phyloP scores from a whole-genome alignment of 2,888 invertebrate species.

The Parthenolecanium corni region DNA sequence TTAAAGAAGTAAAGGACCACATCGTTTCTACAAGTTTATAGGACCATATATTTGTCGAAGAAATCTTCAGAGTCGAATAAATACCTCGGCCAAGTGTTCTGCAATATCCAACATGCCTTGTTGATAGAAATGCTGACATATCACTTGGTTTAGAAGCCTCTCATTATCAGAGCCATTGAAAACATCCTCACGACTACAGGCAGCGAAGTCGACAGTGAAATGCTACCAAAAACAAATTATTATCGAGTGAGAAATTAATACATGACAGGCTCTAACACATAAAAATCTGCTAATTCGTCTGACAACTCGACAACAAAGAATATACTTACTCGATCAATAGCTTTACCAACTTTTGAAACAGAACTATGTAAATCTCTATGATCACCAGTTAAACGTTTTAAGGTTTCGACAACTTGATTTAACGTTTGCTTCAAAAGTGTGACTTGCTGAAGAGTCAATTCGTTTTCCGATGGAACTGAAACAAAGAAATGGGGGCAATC shows the following conservation, averaged over 20 bases:
- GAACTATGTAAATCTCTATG: slow-evolving; percentile 67
- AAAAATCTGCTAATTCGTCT: background rate
- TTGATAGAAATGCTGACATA: slow-evolving; percentile 89
- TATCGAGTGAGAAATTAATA: background rate
- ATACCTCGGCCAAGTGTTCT: slow-evolving; percentile 58
- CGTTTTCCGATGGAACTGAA: slow-evolving; percentile 54
- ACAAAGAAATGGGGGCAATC: slow-evolving; percentile 32
- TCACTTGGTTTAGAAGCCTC: slow-evolving; percentile 68
- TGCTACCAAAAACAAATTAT: slow-evolving; percentile 45
- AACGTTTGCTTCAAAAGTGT: slow-evolving; percentile 62
- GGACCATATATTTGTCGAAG: too few species aligned
- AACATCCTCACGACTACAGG: slow-evolving; percentile 73
- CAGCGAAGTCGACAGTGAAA: slow-evolving; percentile 81
- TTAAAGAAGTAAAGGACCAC: too few species aligned
- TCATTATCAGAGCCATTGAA: slow-evolving; percentile 59
- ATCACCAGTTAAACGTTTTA: slow-evolving; percentile 72
- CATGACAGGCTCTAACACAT: background rate
- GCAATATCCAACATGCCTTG: slow-evolving; percentile 91
- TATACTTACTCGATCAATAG: slow-evolving; percentile 64
- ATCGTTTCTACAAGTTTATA: too few species aligned
- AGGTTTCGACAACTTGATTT: slow-evolving; percentile 66
- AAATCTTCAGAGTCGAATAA: too few species aligned
- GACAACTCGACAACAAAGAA: background rate
- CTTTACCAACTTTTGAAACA: slow-evolving; percentile 87
- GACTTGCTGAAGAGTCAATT: slow-evolving; percentile 57